phyloP scores from a whole-genome alignment of 2,113 vertebrate species.

The Perognathus longimembris region DNA sequence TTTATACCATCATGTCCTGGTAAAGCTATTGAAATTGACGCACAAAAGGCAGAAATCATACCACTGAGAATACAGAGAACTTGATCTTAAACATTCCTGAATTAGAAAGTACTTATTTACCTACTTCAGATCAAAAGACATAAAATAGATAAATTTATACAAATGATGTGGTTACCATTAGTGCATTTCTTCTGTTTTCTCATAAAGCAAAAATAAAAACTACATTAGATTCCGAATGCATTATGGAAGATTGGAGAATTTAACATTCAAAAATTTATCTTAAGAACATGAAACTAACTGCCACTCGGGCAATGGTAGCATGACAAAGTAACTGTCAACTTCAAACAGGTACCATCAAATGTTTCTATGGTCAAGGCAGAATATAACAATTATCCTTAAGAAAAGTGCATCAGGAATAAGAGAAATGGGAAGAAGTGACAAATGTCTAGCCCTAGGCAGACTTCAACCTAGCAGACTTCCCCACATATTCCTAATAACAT shows the following conservation, averaged over 20 bases:
- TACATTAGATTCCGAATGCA: not conserved
- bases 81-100: slow-evolving; percentile 28
- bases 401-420: slow-evolving; percentile 40
- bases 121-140: slow-evolving; percentile 51
- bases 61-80: not conserved
- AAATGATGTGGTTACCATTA: slow-evolving; percentile 12
- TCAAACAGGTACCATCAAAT: slow-evolving; percentile 48
- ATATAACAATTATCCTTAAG: slow-evolving; percentile 32
- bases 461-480: slow-evolving; percentile 55
- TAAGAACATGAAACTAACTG: not conserved
- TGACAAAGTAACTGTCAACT: slow-evolving; percentile 29
- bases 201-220: slow-evolving; percentile 28
- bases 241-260: not conserved
- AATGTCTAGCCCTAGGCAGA: not conserved
- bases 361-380: slow-evolving; percentile 41
- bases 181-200: slow-evolving; percentile 44
- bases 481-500: slow-evolving; percentile 55
- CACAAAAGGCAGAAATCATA: not conserved
- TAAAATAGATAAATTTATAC: slow-evolving; percentile 50
- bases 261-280: slow-evolving; percentile 30
- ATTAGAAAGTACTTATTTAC: slow-evolving; percentile 9
- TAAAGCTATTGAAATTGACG: slow-evolving; percentile 21
- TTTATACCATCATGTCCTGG: not conserved
- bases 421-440: slow-evolving; percentile 61
- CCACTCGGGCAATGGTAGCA: slow-evolving; percentile 6